These are phyloP conservation scores for Synergus japonicus DNA, from an alignment of 2,888 invertebrate genomes.

Conservation along the genomic window DNA sequence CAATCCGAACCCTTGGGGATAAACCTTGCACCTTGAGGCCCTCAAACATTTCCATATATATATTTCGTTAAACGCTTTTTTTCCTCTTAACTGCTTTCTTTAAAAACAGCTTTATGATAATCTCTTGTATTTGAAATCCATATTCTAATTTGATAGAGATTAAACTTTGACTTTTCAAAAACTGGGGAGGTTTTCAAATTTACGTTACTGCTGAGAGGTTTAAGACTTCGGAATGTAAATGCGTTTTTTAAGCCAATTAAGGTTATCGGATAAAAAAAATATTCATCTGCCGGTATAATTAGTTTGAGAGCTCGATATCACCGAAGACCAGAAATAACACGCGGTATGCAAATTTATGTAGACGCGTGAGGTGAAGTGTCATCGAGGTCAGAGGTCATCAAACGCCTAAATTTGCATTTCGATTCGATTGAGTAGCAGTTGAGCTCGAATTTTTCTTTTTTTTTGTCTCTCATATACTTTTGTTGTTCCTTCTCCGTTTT, in stretches of 20 bases:
- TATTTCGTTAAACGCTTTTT: not conserved
- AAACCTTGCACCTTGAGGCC: constrained; percentile 18
- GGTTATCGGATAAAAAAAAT: constrained; percentile 66
- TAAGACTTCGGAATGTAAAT: constrained; percentile 57
- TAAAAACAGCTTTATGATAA: not conserved
- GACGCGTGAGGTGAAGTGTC: constrained; percentile 69
- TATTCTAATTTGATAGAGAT: not conserved
- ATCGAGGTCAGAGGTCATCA: constrained; percentile 65
- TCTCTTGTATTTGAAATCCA: not conserved
- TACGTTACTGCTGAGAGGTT: not conserved
- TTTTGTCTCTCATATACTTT: not conserved
- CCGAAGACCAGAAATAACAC: constrained; percentile 60
- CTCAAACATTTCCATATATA: not conserved
- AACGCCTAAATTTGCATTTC: constrained; percentile 68
- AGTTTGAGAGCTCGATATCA: constrained; percentile 46
- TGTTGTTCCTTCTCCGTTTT: not conserved
- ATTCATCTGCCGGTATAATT: constrained; percentile 63
- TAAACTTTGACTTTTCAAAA: not conserved
- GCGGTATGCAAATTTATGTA: constrained; percentile 74
- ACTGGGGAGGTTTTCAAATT: not conserved
- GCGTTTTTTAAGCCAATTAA: constrained; percentile 62
- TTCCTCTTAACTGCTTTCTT: not conserved
- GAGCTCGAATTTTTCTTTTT: constrained; percentile 22
- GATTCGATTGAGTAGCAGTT: constrained; percentile 62
- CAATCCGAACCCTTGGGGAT: not conserved